Evolutionary conservation across 2,888 invertebrate genomes (phyloP).

Genomic region (Lomographa bimaculata): DNA sequence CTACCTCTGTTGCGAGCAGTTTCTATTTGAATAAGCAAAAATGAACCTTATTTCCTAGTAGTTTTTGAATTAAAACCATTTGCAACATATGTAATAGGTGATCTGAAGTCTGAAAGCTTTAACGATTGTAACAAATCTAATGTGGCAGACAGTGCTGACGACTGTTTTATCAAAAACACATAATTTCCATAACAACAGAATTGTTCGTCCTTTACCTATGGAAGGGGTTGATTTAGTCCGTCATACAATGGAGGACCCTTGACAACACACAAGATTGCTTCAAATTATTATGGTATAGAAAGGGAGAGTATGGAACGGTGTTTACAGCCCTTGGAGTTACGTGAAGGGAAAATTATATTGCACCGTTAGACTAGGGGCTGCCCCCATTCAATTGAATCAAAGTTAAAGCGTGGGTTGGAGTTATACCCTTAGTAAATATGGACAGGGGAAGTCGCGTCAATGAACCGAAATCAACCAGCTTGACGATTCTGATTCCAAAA

Average conservation of each 20-base stretch:
- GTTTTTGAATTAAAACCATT: too few relatives aligned
- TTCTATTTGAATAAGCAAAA: too few relatives aligned
- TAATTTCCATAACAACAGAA: constrained; percentile 8
- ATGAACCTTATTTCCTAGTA: too few relatives aligned
- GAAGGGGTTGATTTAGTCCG: constrained; percentile 40
- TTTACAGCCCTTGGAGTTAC: constrained; percentile 40
- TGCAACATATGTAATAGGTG: too few relatives aligned
- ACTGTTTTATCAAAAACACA: too few relatives aligned
- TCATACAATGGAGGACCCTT: constrained; percentile 33
- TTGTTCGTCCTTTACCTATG: constrained; percentile 11
- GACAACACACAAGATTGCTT: constrained; percentile 31
- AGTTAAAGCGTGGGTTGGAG: constrained; percentile 31
- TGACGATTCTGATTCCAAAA: neutral
- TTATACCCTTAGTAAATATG: constrained; percentile 25
- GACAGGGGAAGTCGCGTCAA: constrained; percentile 25
- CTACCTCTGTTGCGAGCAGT: too few relatives aligned
- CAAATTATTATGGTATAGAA: constrained; percentile 29
- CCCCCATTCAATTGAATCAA: constrained; percentile 35
- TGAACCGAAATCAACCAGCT: constrained; percentile 8
- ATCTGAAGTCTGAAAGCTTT: too few relatives aligned
- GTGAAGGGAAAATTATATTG: constrained; percentile 45
- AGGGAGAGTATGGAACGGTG: constrained; percentile 37
- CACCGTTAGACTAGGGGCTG: constrained; percentile 39
- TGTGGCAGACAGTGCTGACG: neutral
- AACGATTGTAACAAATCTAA: too few relatives aligned